Evolutionary conservation across 2,888 invertebrate genomes (phyloP).

Genomic region (Abrostola triplasia): DNA sequence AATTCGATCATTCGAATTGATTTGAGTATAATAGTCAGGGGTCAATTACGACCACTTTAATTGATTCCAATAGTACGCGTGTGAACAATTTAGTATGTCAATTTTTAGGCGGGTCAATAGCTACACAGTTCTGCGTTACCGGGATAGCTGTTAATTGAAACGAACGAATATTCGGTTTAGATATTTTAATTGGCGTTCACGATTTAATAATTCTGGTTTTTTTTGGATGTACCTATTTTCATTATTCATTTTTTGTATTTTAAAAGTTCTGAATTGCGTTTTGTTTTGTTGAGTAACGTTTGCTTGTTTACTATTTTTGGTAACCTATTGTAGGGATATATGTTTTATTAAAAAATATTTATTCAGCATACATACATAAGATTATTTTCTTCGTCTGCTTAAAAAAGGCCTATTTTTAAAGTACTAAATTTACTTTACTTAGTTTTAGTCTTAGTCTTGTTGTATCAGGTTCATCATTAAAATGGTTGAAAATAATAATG

Average conservation of each 20-base stretch:
- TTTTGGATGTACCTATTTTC: neutral
- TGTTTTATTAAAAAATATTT: too few relatives aligned
- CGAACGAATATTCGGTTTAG: slow-evolving; percentile 21
- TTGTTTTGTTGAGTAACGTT: too few relatives aligned
- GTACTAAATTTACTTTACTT: too few relatives aligned
- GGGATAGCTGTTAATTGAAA: slow-evolving; percentile 25
- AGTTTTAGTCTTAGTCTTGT: too few relatives aligned
- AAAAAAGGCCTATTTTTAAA: too few relatives aligned
- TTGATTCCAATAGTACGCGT: slow-evolving; percentile 6
- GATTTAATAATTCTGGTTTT: slow-evolving; percentile 9
- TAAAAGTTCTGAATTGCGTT: neutral
- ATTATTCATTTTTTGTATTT: neutral
- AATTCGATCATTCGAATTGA: slow-evolving; percentile 6
- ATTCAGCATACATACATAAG: too few relatives aligned
- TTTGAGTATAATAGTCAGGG: slow-evolving; percentile 17
- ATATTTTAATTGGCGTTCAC: slow-evolving; percentile 20
- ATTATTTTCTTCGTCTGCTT: too few relatives aligned
- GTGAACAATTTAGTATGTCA: slow-evolving; percentile 8
- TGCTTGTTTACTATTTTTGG: too few relatives aligned
- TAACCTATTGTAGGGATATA: too few relatives aligned
- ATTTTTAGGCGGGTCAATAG: slow-evolving; percentile 1
- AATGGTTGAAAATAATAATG: too few relatives aligned
- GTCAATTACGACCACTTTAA: slow-evolving; percentile 13
- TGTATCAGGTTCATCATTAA: too few relatives aligned
- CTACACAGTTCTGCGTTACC: neutral